phyloP scores from a whole-genome alignment of 2,797 vertebrate species.

The Gobionotothen gibberifrons region DNA sequence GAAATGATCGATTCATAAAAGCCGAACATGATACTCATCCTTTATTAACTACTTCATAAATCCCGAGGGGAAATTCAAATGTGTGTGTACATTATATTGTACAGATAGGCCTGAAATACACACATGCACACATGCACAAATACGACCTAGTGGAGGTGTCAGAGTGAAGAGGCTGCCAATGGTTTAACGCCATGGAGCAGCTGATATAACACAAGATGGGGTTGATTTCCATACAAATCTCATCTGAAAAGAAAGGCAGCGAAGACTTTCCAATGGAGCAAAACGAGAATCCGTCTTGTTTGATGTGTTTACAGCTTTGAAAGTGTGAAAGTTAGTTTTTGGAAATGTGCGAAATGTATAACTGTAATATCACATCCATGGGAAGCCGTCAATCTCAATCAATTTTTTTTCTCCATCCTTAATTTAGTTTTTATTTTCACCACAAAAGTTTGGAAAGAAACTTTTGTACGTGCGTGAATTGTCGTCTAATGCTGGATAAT shows the following conservation, averaged over 20 bases:
- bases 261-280: background rate
- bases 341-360: constrained; percentile 25
- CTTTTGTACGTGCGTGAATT: background rate
- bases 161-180: too few species aligned
- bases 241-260: background rate
- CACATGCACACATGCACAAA: too few species aligned
- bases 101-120: too few species aligned
- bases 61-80: too few species aligned
- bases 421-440: constrained; percentile 11
- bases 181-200: too few species aligned
- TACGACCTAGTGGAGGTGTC: too few species aligned
- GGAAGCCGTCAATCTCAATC: constrained; percentile 9
- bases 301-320: constrained; percentile 17
- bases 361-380: background rate
- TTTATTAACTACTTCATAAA: too few species aligned
- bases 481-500: background rate
- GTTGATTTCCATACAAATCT: background rate
- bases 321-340: constrained; percentile 24
- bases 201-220: background rate
- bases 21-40: too few species aligned
- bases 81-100: too few species aligned
- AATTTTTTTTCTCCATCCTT: background rate
- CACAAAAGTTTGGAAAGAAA: constrained; percentile 2
- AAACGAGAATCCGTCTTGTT: background rate
- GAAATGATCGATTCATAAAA: background rate